A percentile compares a stretch with the other conserved stretches of the same genome.
These are phyloP conservation scores for Chloropsis cyanopogon DNA, from an alignment of 2,113 vertebrate species.

Conservation along the genomic window DNA sequence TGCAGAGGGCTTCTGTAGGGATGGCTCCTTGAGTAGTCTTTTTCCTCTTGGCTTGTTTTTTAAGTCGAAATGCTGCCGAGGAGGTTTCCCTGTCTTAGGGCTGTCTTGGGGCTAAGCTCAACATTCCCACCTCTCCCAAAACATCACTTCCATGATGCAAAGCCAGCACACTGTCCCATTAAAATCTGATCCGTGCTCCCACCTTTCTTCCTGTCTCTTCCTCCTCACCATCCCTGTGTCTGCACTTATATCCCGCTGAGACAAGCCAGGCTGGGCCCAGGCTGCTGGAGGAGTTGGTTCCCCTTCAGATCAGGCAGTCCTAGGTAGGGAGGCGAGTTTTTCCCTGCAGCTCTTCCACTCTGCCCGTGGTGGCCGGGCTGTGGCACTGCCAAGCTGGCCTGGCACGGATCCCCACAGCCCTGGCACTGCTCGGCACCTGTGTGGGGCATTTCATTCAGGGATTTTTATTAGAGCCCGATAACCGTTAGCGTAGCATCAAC, in stretches of 20 bases:
- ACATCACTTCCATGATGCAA: neutral
- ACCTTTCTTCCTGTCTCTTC: neutral
- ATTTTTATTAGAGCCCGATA: neutral
- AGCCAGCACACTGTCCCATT: neutral
- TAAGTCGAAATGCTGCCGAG: neutral
- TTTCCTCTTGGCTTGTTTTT: neutral
- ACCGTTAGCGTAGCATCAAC: neutral
- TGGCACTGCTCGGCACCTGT: neutral
- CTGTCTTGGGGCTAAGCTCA: neutral
- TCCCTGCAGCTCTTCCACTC: neutral
- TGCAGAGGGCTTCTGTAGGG: neutral
- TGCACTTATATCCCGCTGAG: neutral
- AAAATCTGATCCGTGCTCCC: neutral
- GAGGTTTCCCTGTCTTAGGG: accelerated
- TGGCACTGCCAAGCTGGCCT: neutral
- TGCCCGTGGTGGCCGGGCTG: neutral
- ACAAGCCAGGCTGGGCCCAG: neutral
- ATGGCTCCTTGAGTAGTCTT: neutral
- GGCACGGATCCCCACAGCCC: neutral
- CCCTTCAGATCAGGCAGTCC: constrained; percentile 20
- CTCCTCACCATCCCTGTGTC: accelerated
- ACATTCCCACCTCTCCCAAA: neutral
- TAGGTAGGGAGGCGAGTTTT: constrained; percentile 28
- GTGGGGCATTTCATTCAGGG: neutral
- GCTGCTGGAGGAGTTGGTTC: constrained; percentile 52